phyloP scores from a whole-genome alignment of 2,888 invertebrate genomes.

The Dicycla oo region DNA sequence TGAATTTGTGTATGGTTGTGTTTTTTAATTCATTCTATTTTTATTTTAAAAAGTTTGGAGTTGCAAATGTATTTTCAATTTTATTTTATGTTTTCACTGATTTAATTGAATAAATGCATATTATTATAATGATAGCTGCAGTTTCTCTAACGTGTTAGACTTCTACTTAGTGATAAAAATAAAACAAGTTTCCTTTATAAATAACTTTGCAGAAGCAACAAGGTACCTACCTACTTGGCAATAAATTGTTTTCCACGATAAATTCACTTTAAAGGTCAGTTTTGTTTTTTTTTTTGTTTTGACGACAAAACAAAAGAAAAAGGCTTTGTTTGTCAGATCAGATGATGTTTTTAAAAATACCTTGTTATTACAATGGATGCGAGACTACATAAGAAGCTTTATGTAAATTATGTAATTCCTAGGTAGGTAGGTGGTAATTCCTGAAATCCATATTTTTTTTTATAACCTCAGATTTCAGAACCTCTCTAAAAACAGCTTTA shows the following conservation, averaged over 20 bases:
- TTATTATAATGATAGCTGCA: neutral
- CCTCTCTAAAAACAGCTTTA: neutral
- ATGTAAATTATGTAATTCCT: too few relatives aligned
- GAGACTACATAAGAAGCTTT: too few relatives aligned
- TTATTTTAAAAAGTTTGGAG: neutral
- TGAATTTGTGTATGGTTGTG: slow-evolving; percentile 16
- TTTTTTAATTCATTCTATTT: slow-evolving; percentile 7
- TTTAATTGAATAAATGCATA: slow-evolving; percentile 35
- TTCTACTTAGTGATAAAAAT: neutral
- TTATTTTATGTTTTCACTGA: slow-evolving; percentile 34
- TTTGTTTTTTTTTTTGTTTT: too few relatives aligned
- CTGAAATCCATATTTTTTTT: neutral
- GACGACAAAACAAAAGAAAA: too few relatives aligned
- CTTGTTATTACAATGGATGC: too few relatives aligned
- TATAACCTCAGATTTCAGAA: too few relatives aligned
- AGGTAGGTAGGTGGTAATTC: neutral
- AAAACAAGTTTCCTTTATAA: neutral
- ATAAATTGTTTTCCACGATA: neutral
- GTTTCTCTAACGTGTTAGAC: slow-evolving; percentile 14
- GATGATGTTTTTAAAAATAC: too few relatives aligned
- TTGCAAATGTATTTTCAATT: slow-evolving; percentile 16
- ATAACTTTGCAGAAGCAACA: neutral
- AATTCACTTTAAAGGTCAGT: neutral
- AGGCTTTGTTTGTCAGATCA: too few relatives aligned
- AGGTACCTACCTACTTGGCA: neutral